Conservation (phyloP, 2,888 invertebrate genomes). For the Muschampia plurimacula region DNA sequence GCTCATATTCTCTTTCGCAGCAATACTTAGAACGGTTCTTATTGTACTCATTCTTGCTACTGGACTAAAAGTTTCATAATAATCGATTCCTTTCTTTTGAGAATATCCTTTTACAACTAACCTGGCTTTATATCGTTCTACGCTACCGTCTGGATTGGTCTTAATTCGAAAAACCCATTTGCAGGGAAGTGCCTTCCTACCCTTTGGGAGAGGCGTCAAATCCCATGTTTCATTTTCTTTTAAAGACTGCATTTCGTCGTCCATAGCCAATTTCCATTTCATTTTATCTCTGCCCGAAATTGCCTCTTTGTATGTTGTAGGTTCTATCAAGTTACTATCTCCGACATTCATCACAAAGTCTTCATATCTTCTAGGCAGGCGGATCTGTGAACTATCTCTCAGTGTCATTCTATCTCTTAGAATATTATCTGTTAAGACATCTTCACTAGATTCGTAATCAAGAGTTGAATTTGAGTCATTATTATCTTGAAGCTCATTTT, state of each 20-base stretch:
- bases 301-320: neutral
- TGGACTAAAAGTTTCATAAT: too few relatives aligned
- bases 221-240: neutral
- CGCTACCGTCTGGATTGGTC: neutral
- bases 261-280: neutral
- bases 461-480: constrained; percentile 5
- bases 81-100: neutral
- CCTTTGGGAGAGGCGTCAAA: neutral
- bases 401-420: neutral
- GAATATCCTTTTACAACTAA: neutral
- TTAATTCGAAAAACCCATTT: constrained; percentile 6
- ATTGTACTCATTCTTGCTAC: neutral
- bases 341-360: too few relatives aligned
- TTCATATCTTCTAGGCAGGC: too few relatives aligned
- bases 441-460: constrained; percentile 3
- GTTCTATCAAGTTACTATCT: neutral
- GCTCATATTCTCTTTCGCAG: neutral
- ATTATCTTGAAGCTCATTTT: constrained; percentile 1
- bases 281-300: neutral
- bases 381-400: too few relatives aligned
- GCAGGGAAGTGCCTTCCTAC: constrained; percentile 8
- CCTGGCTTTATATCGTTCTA: neutral
- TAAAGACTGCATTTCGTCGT: neutral
- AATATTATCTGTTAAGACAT: constrained; percentile 1
- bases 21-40: constrained; percentile 1